These are phyloP conservation scores for Nematopogon swammerdamellus DNA, from an alignment of 2,888 invertebrate genomes.

Conservation along the genomic window DNA sequence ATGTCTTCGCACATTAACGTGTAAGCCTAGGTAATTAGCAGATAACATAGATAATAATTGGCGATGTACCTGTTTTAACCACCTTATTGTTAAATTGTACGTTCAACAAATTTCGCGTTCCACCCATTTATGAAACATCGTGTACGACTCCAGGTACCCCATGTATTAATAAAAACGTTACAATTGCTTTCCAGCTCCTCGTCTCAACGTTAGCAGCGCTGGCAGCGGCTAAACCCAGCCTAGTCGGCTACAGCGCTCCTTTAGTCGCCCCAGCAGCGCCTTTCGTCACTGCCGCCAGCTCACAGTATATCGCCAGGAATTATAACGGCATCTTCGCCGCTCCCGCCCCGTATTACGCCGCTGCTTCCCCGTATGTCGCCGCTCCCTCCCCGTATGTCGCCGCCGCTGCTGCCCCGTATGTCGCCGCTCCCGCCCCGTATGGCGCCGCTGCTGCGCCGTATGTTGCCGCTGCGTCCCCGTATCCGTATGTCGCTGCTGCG, in stretches of 20 bases:
- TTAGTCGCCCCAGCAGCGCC: slow-evolving; percentile 44
- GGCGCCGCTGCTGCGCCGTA: slow-evolving; percentile 12
- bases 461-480: slow-evolving; percentile 11
- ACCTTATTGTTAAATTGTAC: neutral
- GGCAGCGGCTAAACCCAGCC: slow-evolving; percentile 13
- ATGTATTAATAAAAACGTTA: too few species aligned
- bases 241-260: slow-evolving; percentile 14
- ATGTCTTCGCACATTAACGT: too few species aligned
- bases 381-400: slow-evolving; percentile 11
- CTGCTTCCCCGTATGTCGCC: slow-evolving; percentile 23
- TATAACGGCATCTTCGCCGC: slow-evolving; percentile 49
- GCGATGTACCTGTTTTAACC: too few species aligned
- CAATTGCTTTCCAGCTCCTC: too few species aligned
- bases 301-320: slow-evolving; percentile 64
- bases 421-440: slow-evolving; percentile 12
- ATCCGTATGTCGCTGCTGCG: slow-evolving; percentile 14
- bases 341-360: slow-evolving; percentile 41
- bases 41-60: too few species aligned
- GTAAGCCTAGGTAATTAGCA: too few species aligned
- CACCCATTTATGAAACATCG: too few species aligned
- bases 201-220: slow-evolving; percentile 6
- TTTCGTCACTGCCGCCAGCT: slow-evolving; percentile 61
- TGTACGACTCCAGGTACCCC: too few species aligned
- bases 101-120: too few species aligned
- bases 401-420: slow-evolving; percentile 5